These are phyloP conservation scores for Drosophila prostipennis DNA, from an alignment of 2,888 invertebrate species.

Conservation along the genomic window DNA sequence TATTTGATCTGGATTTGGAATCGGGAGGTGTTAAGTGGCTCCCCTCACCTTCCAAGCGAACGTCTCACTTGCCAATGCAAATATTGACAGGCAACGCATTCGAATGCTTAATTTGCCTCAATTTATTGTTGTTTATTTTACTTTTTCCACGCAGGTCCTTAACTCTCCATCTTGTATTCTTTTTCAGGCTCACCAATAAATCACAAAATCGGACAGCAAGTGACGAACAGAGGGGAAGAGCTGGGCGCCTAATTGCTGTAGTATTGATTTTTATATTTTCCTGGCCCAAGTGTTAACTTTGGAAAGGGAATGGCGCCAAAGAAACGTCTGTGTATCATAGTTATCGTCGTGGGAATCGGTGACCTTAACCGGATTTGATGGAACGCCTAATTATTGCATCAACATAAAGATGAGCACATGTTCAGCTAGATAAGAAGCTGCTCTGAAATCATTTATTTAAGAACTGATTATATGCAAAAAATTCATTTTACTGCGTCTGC, in stretches of 20 bases:
- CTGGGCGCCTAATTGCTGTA: conserved; percentile 48
- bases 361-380: conserved; percentile 42
- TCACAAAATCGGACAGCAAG: conserved; percentile 45
- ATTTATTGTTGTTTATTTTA: conserved; percentile 62
- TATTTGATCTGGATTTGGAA: conserved; percentile 49
- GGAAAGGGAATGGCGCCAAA: conserved; percentile 26
- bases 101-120: conserved; percentile 69
- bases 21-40: conserved; percentile 21
- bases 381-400: conserved; percentile 11
- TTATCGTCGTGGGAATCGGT: conserved; percentile 4
- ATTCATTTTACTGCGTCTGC: too few relatives aligned
- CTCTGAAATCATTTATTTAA: too few relatives aligned
- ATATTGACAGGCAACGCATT: conserved; percentile 66
- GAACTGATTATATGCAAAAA: too few relatives aligned
- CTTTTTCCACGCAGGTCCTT: conserved; percentile 17
- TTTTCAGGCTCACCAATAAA: conserved; percentile 45
- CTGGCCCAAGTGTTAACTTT: conserved; percentile 24
- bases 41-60: conserved; percentile 1
- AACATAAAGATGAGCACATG: background rate
- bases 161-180: conserved; percentile 9
- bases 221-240: background rate
- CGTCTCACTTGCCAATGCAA: conserved; percentile 60
- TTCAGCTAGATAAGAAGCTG: background rate
- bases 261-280: conserved; percentile 40
- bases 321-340: background rate